Base-by-base conservation (phyloP, 2,797 vertebrate genomes). In the Eospalax fontanierii region DNA sequence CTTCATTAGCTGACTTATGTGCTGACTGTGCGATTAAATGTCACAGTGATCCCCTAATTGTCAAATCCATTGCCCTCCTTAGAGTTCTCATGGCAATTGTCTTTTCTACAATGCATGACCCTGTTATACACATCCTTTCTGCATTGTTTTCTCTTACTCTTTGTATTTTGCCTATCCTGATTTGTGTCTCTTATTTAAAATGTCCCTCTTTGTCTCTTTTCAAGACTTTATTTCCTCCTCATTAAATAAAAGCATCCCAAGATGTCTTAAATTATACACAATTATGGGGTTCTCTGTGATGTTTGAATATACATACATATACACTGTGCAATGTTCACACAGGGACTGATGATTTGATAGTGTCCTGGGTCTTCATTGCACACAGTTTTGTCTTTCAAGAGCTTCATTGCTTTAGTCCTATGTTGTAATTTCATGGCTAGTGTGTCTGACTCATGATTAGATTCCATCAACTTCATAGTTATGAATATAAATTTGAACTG, bases 1-100 rank as follows among this genome's bases (percentile, higher is more conserved):
- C 97, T 94, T 96, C 95, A 95, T 97, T 96, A 97, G 80, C 91
- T 71, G 84, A 92, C 85, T 93, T 90, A 84, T 2, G 61, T 46
- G 50, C 57, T 63, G 88, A 93, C 89, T 66, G 86, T 78, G 78
- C 71, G 40, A 90, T 83, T 78, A 94, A 96, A 92, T 90, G 82
- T 90, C 90, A 73, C 40, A 22, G 0, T 83, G 93, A 96, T 54
- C 95, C 92, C 84, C 74, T 94, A 91, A 94, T 93, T 75, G 85
- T 78, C 79, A 88, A 89, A 59, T 2, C 46, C 70, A 15, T 2
- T 63, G 94, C 84, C 86, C 63, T 70, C 74, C 33, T 76, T 15
- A 12, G 57, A 59, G 46, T 28, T 59, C 40, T 73, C 11, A 0
- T 30, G 82, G 14, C 93, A 94, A 84, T 81, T 0, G 40, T 74